Base-by-base conservation (phyloP, 1,140 invertebrate species). In the Scaptomyza graminum region DNA sequence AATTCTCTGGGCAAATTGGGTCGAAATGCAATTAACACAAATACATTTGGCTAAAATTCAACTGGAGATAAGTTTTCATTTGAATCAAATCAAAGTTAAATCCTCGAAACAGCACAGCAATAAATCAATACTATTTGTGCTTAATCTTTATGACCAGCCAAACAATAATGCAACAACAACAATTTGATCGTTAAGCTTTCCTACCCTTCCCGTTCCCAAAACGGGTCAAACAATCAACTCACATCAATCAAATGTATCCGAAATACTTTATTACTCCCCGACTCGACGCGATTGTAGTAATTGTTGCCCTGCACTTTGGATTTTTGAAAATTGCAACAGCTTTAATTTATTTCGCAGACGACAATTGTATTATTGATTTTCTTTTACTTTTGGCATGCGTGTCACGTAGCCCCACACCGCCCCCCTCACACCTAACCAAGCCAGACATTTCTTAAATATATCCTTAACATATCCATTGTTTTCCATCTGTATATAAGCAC, bases 291-390 rank as follows among this genome's bases (percentile, higher is more conserved):
- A n/a, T n/a, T n/a, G n/a, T n/a, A n/a, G 25, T 28, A 28, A 28
- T 28, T 28, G 28, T 2, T 22, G 18, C 4, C 5, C 28, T 28
- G 28, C 28, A 28, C 6, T 28, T 28, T 28, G 28, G 8, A 12
- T 5, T 25, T 16, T 25, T 16, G 18, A 7, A 41, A n/a, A n/a
- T 41, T 41, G 37, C 31, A 34, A 12, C n/a, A n/a, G 18, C 18
- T 22, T 22, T 18, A 18, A 1, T 18, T 18, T 3, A 22, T 22
- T 22, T 22, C 2, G 18, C 18, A 37, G n/a, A n/a, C 68, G 16
- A 34, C 55, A 31, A 39, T 13, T 62, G 25, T 74, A 15, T 22
- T 76, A 76, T 76, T 76, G 74, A 76, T 76, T 76, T 76, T 76
- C 41, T 22, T 76, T 34, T 22, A 34, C 39, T 39, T 50, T 76